Percentiles rank a stretch among this genome's conserved stretches.
Conservation (phyloP, 2,113 vertebrate genomes). For the Ia io region DNA sequence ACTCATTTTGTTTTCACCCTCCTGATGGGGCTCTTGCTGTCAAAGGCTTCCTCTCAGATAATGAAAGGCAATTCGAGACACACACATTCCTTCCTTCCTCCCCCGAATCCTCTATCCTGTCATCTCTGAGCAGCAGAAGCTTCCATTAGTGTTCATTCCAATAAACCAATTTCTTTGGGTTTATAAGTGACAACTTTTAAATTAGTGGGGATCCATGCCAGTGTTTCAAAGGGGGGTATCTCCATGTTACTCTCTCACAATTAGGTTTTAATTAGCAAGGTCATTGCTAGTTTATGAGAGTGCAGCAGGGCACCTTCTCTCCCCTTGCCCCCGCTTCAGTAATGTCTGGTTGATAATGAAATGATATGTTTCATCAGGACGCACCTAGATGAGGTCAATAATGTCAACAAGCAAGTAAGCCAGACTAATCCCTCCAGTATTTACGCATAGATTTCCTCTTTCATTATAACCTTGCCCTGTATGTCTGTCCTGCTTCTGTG, state of each 20-base stretch:
- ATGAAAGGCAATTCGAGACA: constrained; percentile 34
- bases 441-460: not conserved
- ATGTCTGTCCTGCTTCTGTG: not conserved
- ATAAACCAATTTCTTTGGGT: constrained; percentile 46
- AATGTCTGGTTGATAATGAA: constrained; percentile 15
- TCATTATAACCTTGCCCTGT: not conserved
- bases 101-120: constrained; percentile 32
- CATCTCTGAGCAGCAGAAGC: constrained; percentile 22
- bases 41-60: constrained; percentile 34
- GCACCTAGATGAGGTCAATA: not conserved
- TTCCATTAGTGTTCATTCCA: constrained; percentile 48
- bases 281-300: constrained; percentile 45
- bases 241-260: constrained; percentile 16
- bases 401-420: constrained; percentile 1
- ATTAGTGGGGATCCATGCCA: constrained; percentile 49
- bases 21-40: constrained; percentile 28
- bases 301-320: not conserved
- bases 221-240: constrained; percentile 45
- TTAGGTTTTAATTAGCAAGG: constrained; percentile 68
- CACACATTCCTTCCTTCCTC: not conserved
- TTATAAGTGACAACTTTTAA: constrained; percentile 63
- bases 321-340: not conserved
- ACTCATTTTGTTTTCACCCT: not conserved
- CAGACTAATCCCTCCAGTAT: not conserved
- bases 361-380: not conserved